Evolutionary conservation across 2,888 invertebrate species (phyloP).

Genomic region (Matsumyia berberina): DNA sequence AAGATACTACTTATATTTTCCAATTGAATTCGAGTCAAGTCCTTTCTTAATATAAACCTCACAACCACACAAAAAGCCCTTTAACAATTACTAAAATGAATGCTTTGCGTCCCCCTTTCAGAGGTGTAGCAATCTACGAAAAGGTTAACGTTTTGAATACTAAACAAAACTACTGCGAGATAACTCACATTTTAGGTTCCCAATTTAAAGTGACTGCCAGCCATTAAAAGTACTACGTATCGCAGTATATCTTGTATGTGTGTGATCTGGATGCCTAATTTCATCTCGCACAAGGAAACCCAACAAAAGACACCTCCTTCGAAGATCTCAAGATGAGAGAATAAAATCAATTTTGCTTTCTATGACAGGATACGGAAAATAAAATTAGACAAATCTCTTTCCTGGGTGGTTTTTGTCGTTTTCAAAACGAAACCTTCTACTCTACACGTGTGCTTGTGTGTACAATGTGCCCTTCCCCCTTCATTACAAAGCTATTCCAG

Average conservation of each 20-base stretch:
- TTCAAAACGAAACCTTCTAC: conserved; percentile 16
- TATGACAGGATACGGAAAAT: conserved; percentile 49
- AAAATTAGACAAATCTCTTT: conserved; percentile 51
- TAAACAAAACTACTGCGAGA: not conserved
- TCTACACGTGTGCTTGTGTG: not conserved
- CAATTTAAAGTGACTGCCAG: not conserved
- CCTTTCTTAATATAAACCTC: too few relatives aligned
- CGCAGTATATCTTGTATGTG: not conserved
- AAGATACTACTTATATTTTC: too few relatives aligned
- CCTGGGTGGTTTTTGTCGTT: conserved; percentile 47
- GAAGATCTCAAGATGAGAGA: conserved; percentile 13
- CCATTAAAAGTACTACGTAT: not conserved
- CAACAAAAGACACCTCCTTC: not conserved
- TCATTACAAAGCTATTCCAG: not conserved
- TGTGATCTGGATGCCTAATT: conserved; percentile 40
- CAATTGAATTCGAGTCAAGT: too few relatives aligned
- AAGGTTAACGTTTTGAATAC: not conserved
- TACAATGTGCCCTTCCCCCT: not conserved
- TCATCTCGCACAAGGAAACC: not conserved
- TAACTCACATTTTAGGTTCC: not conserved
- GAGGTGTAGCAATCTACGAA: too few relatives aligned
- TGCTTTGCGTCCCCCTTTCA: not conserved
- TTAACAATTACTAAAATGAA: not conserved
- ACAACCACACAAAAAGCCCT: not conserved
- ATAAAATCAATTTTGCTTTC: conserved; percentile 54